Percentiles rank a stretch among this genome's conserved stretches.
These are phyloP conservation scores for Cydia pomonella DNA, from an alignment of 1,140 invertebrate genomes.

Conservation along the genomic window DNA sequence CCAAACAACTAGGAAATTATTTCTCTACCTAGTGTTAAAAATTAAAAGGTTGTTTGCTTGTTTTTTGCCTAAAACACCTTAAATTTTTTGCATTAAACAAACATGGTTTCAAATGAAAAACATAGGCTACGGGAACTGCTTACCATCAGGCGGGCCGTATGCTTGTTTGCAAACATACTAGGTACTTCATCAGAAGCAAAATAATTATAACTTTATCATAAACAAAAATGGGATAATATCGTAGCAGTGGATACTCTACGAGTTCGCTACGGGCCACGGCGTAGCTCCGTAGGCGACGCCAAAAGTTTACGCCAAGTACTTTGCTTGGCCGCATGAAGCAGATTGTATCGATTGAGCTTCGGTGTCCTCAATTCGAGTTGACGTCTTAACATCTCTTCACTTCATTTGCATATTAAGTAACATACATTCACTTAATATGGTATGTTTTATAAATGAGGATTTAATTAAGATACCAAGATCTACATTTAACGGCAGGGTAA, in stretches of 20 bases:
- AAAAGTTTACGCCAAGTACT: conserved; percentile 56
- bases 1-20: neutral
- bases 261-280: conserved; percentile 38
- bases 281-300: conserved; percentile 51
- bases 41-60: neutral
- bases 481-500: too few relatives aligned
- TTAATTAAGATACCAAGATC: too few relatives aligned
- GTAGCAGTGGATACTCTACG: conserved; percentile 35
- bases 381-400: conserved; percentile 43
- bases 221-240: neutral
- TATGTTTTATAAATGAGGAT: too few relatives aligned
- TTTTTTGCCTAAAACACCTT: neutral
- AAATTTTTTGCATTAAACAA: too few relatives aligned
- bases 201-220: neutral
- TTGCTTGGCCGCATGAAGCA: conserved; percentile 45
- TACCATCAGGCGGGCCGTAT: too few relatives aligned
- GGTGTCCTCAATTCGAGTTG: conserved; percentile 51
- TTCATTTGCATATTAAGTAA: conserved; percentile 16
- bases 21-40: neutral
- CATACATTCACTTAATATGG: neutral
- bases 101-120: too few relatives aligned
- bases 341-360: conserved; percentile 60
- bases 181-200: too few relatives aligned
- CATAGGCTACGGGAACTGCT: too few relatives aligned
- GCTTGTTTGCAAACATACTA: too few relatives aligned